Base-by-base conservation (phyloP, 2,797 vertebrate species). In the Champsocephalus gunnari region DNA sequence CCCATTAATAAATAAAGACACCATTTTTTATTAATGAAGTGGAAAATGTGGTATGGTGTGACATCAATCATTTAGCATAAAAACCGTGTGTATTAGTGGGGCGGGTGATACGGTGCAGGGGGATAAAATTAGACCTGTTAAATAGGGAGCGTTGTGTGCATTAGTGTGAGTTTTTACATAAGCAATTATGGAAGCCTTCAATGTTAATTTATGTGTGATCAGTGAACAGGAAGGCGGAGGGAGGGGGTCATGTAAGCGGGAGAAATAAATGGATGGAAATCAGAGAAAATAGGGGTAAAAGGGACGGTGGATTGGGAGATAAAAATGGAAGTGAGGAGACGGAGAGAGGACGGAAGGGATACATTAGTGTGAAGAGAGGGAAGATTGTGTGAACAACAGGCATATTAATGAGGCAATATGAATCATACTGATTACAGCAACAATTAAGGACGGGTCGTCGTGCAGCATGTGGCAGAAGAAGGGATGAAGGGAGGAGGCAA, bases 341-440 rank as follows among this genome's bases (percentile, higher is more conserved):
- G 66, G 67, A 68, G 73, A 67, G 85, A 84, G 76, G 83, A 84
- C 50, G 81, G 83, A 72, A 74, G 74, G 80, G 82, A 84, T 75
- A 66, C 79, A 90, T 88, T 84, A 87, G 85, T 80, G 67, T 81
- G 78, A 82, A 80, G 78, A 78, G 66, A 86, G 92, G 90, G 84
- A 86, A 84, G 88, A 88, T 77, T 92, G 90, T 92, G 87, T 79
- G 87, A 89, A 90, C 82, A 90, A 91, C 87, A 88, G 82, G 91
- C 93, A 94, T 95, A 94, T 94, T 95, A 94, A 94, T 94, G 92
- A 95, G 92, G 87, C 87, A 87, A 89, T 92, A 92, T 94, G 93
- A 94, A 94, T 94, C 91, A 90, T 91, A 83, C 88, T 92, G 94
- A 94, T 93, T 93, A 92, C 90, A 83, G 86, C 90, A 84, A 90